A percentile compares a stretch with the other conserved stretches of the same genome.
Conservation (phyloP, 2,888 invertebrate species). For the Ametastegia equiseti region DNA sequence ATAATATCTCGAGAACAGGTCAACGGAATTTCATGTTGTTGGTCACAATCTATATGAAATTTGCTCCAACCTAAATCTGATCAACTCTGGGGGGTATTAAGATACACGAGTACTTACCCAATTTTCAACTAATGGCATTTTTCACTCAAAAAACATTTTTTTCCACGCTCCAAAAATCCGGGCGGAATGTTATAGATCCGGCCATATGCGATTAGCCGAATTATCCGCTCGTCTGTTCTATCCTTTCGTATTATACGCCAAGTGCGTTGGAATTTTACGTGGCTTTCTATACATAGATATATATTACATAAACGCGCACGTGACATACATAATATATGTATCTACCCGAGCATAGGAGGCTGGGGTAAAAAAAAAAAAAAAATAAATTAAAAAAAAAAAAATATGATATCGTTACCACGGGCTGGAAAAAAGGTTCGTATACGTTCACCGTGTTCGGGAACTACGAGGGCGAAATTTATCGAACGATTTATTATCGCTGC, state of each 20-base stretch:
- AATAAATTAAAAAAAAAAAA: not conserved
- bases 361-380: not conserved
- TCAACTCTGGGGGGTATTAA: too few species aligned
- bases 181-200: too few species aligned
- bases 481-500: constrained; percentile 26
- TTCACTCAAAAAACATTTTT: too few species aligned
- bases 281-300: not conserved
- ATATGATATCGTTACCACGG: not conserved
- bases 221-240: not conserved
- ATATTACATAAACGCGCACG: not conserved
- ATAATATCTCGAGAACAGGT: too few species aligned
- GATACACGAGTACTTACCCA: too few species aligned
- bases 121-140: too few species aligned
- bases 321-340: too few species aligned
- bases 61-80: too few species aligned
- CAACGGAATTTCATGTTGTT: too few species aligned
- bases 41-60: too few species aligned
- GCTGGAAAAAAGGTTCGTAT: not conserved
- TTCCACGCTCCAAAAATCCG: too few species aligned
- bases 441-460: constrained; percentile 13
- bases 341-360: not conserved
- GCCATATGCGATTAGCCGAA: too few species aligned
- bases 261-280: not conserved
- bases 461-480: not conserved
- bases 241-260: not conserved